Evolutionary conservation across 2,113 vertebrate species (phyloP).

Genomic region (Coreoperca whiteheadi): DNA sequence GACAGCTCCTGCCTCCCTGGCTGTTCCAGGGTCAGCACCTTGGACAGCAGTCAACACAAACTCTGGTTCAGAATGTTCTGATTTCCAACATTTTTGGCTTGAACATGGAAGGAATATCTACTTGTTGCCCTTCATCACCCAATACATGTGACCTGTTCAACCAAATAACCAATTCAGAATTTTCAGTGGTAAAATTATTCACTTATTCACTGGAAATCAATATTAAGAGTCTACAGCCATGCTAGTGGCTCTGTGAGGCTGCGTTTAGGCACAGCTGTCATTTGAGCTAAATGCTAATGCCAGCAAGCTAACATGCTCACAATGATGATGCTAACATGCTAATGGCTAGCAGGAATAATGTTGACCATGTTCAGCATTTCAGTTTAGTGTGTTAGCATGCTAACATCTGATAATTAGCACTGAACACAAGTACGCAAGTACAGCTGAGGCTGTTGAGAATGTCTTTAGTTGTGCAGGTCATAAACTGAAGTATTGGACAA

Average conservation of each 20-base stretch:
- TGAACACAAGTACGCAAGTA: too few relatives aligned
- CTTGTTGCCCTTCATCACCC: not conserved
- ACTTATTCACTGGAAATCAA: not conserved
- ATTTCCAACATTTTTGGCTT: not conserved
- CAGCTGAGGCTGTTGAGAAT: not conserved
- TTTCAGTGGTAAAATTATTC: not conserved
- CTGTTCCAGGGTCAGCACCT: slow-evolving; percentile 35
- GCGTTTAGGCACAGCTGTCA: not conserved
- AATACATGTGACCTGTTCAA: not conserved
- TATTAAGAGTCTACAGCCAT: not conserved
- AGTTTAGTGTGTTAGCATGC: not conserved
- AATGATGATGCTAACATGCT: not conserved
- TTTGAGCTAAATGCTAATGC: not conserved
- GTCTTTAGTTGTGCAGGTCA: not conserved
- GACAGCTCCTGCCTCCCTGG: not conserved
- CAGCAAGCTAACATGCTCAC: not conserved
- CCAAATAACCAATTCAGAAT: not conserved
- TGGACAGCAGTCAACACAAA: slow-evolving; percentile 20
- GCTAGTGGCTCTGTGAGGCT: not conserved
- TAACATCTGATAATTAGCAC: not conserved
- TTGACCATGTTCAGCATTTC: not conserved
- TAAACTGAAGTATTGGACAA: not conserved
- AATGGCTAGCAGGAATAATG: not conserved
- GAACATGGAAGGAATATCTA: not conserved
- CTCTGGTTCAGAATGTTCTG: not conserved